Evolutionary conservation across 2,888 invertebrate species (phyloP).

Genomic region (Eilema sororculum): DNA sequence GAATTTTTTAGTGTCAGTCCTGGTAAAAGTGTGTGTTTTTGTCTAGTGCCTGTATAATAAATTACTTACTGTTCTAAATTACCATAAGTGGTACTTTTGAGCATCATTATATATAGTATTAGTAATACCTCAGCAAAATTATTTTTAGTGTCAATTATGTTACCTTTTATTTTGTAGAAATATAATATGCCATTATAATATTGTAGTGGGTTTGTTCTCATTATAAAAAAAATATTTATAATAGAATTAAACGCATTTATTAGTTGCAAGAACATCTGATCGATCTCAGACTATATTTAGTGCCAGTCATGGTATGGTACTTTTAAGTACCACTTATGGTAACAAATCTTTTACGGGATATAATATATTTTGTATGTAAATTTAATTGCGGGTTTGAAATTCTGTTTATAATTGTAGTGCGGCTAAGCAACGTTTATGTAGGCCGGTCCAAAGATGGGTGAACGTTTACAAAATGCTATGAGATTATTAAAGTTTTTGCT

Average conservation of each 20-base stretch:
- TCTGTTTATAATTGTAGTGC: neutral
- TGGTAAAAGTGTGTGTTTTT: neutral
- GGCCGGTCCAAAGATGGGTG: neutral
- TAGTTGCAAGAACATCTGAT: neutral
- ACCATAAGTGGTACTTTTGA: conserved; percentile 1
- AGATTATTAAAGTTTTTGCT: neutral
- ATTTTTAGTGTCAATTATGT: neutral
- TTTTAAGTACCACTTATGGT: conserved; percentile 9
- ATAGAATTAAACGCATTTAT: neutral
- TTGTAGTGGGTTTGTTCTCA: too few relatives aligned
- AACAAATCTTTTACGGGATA: neutral
- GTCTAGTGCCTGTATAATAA: neutral
- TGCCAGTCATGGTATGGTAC: neutral
- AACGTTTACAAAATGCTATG: neutral
- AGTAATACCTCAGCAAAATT: neutral
- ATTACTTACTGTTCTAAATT: neutral
- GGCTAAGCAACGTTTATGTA: neutral
- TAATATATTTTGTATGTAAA: neutral
- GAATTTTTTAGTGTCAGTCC: conserved; percentile 2
- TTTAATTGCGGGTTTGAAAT: neutral
- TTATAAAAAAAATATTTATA: too few relatives aligned
- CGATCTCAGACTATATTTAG: neutral
- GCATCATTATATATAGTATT: neutral
- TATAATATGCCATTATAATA: too few relatives aligned
- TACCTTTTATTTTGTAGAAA: too few relatives aligned